Evolutionary conservation across 2,797 vertebrate species (phyloP), one percentile per base, ranked within the genome.

Genomic region (Sternarchorhynchus goeldii): DNA sequence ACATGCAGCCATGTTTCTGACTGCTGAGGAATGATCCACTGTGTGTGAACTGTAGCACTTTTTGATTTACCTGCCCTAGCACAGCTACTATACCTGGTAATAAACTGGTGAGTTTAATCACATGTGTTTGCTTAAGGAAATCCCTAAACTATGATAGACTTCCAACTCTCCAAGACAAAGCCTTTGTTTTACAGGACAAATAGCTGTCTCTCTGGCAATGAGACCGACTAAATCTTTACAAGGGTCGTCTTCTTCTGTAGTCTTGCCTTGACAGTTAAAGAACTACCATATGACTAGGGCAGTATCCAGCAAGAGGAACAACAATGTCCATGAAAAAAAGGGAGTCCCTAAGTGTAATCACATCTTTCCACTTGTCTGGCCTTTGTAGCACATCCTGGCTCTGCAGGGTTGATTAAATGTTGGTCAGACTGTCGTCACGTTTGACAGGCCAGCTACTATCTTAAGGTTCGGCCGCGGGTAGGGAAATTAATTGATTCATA

Each of bases 401-500:
- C 59, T 58, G 66, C 64, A 41, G 69, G 75, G 78, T 81, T 82
- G 76, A 82, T 81, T 82, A 82, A 85, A 85, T 75, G 75, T 78
- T 85, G 59, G 78, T 73, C 59, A 73, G 81, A 73, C 50, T 75
- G 78, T 82, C 76, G 76, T 85, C 81, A 76, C 76, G 25, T 81
- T 60, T 81, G 81, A 81, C 83, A 83, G 83, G 68, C 55, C 21
- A 12, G 69, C 69, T 78, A 75, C 76, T 79, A 66, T 83, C 71
- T 73, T 62, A 74, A 69, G 63, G 66, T 78, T 82, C 75, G 65
- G 64, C 62, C 73, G 67, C 34, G 72, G 75, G 80, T 76, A 76
- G 80, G 72, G 80, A 83, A 85, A 83, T 85, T 76, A 82, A 85
- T 82, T 85, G 84, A 85, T 85, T 84, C 62, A 73, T 86, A 84